Conservation (phyloP, 2,888 invertebrate species). For the Dicyrtomina minuta region DNA sequence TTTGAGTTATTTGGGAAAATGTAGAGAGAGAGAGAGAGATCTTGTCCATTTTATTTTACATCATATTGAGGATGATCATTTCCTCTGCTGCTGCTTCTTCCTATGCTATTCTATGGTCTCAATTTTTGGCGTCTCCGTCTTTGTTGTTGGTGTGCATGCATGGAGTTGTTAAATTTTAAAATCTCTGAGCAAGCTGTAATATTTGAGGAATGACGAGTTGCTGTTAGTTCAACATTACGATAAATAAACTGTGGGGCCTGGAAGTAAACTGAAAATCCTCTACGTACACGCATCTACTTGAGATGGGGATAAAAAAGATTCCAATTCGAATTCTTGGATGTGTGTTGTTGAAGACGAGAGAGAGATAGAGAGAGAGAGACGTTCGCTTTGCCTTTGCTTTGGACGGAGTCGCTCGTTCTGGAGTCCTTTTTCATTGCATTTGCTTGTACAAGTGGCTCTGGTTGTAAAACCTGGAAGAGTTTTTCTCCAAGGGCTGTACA, state of each 20-base stretch:
- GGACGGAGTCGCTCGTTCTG: neutral
- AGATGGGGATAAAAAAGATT: neutral
- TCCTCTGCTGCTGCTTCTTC: no score
- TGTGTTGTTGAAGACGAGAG: neutral
- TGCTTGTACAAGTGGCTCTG: conserved; percentile 14
- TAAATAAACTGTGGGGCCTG: conserved; percentile 18
- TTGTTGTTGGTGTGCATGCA: no score
- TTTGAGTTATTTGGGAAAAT: neutral
- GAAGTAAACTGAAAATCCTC: conserved; percentile 4
- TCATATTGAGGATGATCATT: no score
- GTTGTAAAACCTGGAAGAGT: neutral
- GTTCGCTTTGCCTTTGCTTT: neutral
- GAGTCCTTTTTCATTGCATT: conserved; percentile 10
- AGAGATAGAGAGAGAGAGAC: neutral
- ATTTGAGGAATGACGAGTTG: conserved; percentile 22
- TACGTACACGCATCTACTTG: neutral
- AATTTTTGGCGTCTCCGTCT: no score
- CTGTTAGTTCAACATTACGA: conserved; percentile 25
- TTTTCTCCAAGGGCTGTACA: neutral
- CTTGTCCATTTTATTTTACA: no score
- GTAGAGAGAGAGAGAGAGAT: neutral
- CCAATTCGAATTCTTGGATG: conserved; percentile 6
- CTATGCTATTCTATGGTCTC: no score
- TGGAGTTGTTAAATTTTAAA: conserved; percentile 6
- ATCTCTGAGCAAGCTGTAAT: conserved; percentile 20